Evolutionary conservation across 2,113 vertebrate species (phyloP), one percentile per base, ranked within the genome.

Genomic region (Sus scrofa): DNA sequence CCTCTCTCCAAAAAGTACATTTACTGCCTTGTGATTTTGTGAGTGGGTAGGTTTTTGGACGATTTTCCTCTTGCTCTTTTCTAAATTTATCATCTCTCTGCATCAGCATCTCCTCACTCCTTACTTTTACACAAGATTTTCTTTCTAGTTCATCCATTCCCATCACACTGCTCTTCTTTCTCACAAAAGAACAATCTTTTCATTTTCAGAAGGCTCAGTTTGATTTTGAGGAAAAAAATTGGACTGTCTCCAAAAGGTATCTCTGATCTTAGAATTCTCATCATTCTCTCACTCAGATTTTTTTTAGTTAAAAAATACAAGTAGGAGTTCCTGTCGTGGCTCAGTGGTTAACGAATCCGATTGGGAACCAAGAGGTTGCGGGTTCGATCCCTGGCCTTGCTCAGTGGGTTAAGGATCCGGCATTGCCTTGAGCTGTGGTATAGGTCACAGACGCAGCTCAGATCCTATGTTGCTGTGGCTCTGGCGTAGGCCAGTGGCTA

Each of bases 301-400:
- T 77, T 89, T 67, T 37, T 24, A 75, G 63, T 71, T 78, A 30
- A 74, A 75, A 91, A 56, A n/a, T n/a, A n/a, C n/a, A n/a, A n/a
- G n/a, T n/a, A n/a, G n/a, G n/a, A n/a, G n/a, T n/a, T n/a, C n/a
- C n/a, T n/a, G n/a, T n/a, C n/a, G n/a, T n/a, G n/a, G n/a, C n/a
- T n/a, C n/a, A n/a, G n/a, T n/a, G n/a, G n/a, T n/a, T n/a, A n/a
- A n/a, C n/a, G n/a, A n/a, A n/a, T n/a, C n/a, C n/a, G n/a, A n/a
- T n/a, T n/a, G n/a, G n/a, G n/a, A n/a, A n/a, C n/a, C n/a, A n/a
- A n/a, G n/a, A n/a, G n/a, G n/a, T n/a, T n/a, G n/a, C n/a, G n/a
- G n/a, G n/a, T n/a, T n/a, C n/a, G n/a, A n/a, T n/a, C n/a, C n/a
- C n/a, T n/a, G n/a, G n/a, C n/a, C n/a, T n/a, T n/a, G n/a, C n/a